A percentile compares a stretch with the other conserved stretches of the same genome.
Evolutionary conservation across 2,797 vertebrate species (phyloP).

Genomic region (Bryconaethiops microstoma): DNA sequence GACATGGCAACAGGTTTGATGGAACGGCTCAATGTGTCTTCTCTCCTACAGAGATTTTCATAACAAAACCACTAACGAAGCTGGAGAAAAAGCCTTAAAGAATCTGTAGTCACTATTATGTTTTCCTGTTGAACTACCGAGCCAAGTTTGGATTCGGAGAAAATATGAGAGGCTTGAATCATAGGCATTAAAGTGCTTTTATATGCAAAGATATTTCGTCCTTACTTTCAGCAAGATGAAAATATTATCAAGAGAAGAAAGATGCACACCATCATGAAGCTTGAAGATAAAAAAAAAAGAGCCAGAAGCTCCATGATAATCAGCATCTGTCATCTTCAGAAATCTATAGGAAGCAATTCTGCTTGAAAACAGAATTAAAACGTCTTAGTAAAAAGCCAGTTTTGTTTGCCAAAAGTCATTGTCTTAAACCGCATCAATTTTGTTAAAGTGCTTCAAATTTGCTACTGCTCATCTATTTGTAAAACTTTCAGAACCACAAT

Average conservation of each 20-base stretch:
- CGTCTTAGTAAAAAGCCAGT: not conserved
- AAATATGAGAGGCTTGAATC: conserved; percentile 14
- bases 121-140: conserved; percentile 2
- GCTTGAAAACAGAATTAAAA: not conserved
- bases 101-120: not conserved
- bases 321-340: not conserved
- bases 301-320: conserved; percentile 3
- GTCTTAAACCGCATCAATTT: conserved; percentile 20
- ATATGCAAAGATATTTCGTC: conserved; percentile 23
- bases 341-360: not conserved
- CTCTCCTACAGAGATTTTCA: conserved; percentile 12
- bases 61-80: conserved; percentile 6
- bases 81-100: conserved; percentile 9
- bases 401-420: conserved; percentile 25
- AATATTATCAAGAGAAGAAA: not conserved
- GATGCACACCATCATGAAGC: not conserved
- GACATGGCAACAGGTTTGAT: not conserved
- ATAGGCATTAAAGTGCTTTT: conserved; percentile 50
- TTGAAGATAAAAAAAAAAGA: not conserved
- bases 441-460: conserved; percentile 54
- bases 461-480: conserved; percentile 27
- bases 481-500: not conserved
- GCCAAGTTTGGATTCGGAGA: conserved; percentile 17
- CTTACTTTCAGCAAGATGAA: not conserved
- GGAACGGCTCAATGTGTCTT: conserved; percentile 4